Evolutionary conservation across 2,113 vertebrate genomes (phyloP), one percentile per base, ranked within the genome.

Genomic region (Carassius auratus): DNA sequence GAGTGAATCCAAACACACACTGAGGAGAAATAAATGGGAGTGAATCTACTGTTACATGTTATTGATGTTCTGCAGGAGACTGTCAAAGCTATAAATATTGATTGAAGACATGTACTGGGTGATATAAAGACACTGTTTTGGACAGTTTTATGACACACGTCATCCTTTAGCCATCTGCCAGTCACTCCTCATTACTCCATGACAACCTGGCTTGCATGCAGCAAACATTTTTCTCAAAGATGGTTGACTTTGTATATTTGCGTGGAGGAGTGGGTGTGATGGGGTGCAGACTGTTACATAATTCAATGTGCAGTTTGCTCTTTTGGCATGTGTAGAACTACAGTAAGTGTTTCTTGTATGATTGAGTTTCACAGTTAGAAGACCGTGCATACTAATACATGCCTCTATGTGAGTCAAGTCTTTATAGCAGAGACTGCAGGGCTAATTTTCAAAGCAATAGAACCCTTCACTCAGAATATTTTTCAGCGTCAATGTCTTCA

Each of bases 131-230:
- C 36, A 50, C 61, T 30, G 33, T 55, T 61, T 45, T 66, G 78
- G 73, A 48, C 73, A 82, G 36, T 57, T 69, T 64, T 17, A 64
- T 55, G 48, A 50, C 42, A 80, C 59, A 69, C 5, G 45, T 82
- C n/a, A 36, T 71, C 14, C 62, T 71, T 52, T 9, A 71, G 30
- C 64, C 45, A 82, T 82, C 48, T 82, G 64, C 64, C 80, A 52
- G 10, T 82, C 26, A 82, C 64, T 48, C 38, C 42, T 30, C 61
- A 66, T 81, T 66, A 81, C 23, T 48, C 78, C 38, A 66, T 50
- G 59, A 81, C 61, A 81, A 81, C 38, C 36, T 48, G 13, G 55
- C 76, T 13, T 38, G 12, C n/a, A 80, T 19, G 21, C 36, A 42
- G 45, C 13, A 75, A 50, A 45, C 12, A 17, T 23, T 48, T 81